Evolutionary conservation across 2,797 vertebrate genomes (phyloP), one percentile per base, ranked within the genome.

Genomic region (Malacoraja senta): DNA sequence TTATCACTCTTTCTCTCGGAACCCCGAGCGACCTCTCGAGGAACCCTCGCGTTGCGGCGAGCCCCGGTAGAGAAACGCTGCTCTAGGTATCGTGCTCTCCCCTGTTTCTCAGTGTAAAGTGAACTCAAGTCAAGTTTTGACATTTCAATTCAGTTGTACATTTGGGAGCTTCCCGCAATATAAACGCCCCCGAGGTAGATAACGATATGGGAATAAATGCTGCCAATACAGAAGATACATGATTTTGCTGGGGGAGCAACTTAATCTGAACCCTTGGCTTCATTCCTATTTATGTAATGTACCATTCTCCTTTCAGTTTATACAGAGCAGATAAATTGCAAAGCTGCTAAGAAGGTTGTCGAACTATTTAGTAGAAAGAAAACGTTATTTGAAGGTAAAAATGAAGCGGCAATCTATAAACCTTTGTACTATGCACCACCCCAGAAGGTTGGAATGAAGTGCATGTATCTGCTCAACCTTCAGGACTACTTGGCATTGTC

Each of bases 91-190:
- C 9, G 29, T 9, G 1, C 61, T 21, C 29, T 32, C 65, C 61
- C 10, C 44, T 88, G 29, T 68, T 65, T 19, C 61, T 15, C n/a
- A 68, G 15, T 35, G 17, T 68, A 88, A 88, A 35, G 61, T 68
- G 63, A 88, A 88, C 21, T 32, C 35, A 19, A 88, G 63, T 35
- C n/a, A 68, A 68, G 84, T 35, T 88, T 32, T 88, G n/a, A 68
- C 84, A 88, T 63, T 68, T 88, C 84, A 88, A 88, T 88, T 68
- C n/a, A 88, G 68, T 88, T 68, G 17, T 68, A 88, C 26, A 88
- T 61, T 88, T 65, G 68, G 44, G n/a, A 88, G 84, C n/a, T 35
- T 35, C n/a, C 17, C 61, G 32, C 29, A 68, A 17, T 24, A 19
- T 65, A 88, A 88, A 88, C 32, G 10, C 8, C 65, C 84, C 84